Evolutionary conservation across 1,140 invertebrate species (phyloP), one percentile per base, ranked within the genome.

Genomic region (Drosophila sp.): DNA sequence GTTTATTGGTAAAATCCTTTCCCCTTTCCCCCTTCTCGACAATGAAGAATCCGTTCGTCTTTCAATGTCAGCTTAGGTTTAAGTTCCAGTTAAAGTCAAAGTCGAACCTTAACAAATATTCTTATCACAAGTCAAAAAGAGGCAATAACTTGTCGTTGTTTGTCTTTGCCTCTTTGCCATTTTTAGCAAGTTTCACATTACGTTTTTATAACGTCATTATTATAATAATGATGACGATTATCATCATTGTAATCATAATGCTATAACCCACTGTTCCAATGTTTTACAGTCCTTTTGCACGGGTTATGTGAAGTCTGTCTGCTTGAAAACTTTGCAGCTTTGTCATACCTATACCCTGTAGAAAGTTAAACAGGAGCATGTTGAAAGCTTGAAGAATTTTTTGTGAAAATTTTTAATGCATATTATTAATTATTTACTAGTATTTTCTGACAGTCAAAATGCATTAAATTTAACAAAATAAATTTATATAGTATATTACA

Each of bases 81-180:
- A 14, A 61, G 34, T 62, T 51, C 62, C 7, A 46, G 53, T 57
- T 38, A 4, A 16, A 18, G 32, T 1, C 14, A 8, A 16, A 63
- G 59, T 71, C 50, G 67, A 38, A 32, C 16, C 64, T 54, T 59
- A n/a, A 43, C 71, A 69, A 73, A 73, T 73, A 69, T 54, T 69
- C 46, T 67, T 72, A 67, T 67, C 63, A 67, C 43, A 72, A 54
- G 32, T 38, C 25, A 51, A 50, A 57, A 61, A 11, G 29, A 38
- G 40, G 43, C 58, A 21, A 34, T n/a, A 61, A 38, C 58, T 43
- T 61, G 58, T 50, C 27, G 48, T 45, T 72, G 70, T 72, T 64
- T 71, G 67, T 34, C 54, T 13, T 56, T 21, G 18, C 11, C 18
- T 41, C n/a, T 21, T 21, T 34, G n/a, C 8, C 25, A 50, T 58